A percentile compares a stretch with the other conserved stretches of the same genome.
Evolutionary conservation across 2,888 invertebrate species (phyloP).

Genomic region (Lomographa bimaculata): DNA sequence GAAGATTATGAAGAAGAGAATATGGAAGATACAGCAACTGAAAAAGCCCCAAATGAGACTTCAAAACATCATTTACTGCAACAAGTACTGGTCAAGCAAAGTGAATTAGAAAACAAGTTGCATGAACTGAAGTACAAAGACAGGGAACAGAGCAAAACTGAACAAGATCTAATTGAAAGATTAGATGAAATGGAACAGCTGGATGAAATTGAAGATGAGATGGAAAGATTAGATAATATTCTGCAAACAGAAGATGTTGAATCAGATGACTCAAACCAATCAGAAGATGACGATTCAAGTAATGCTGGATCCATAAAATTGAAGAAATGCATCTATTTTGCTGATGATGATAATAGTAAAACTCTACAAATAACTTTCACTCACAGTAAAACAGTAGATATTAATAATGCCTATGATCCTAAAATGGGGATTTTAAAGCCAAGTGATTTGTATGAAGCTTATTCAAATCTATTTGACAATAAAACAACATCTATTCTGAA

Average conservation of each 20-base stretch:
- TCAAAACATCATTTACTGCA: constrained; percentile 56
- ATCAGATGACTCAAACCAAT: constrained; percentile 50
- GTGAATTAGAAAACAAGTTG: constrained; percentile 58
- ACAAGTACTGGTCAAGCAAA: constrained; percentile 62
- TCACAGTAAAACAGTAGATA: constrained; percentile 56
- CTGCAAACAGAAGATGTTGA: constrained; percentile 24
- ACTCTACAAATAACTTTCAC: constrained; percentile 63
- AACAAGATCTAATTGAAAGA: constrained; percentile 69
- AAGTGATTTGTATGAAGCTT: constrained; percentile 69
- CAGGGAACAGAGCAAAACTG: constrained; percentile 48
- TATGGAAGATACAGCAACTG: constrained; percentile 9
- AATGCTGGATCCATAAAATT: constrained; percentile 29
- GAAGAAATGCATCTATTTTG: constrained; percentile 65
- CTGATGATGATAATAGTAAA: constrained; percentile 63
- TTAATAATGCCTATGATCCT: constrained; percentile 46
- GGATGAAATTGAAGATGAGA: constrained; percentile 82
- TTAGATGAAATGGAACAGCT: constrained; percentile 82
- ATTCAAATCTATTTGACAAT: constrained; percentile 47
- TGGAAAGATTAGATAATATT: constrained; percentile 67
- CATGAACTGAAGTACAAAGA: constrained; percentile 55
- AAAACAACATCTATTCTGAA: constrained; percentile 67
- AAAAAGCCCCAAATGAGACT: constrained; percentile 21
- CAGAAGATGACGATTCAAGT: constrained; percentile 43
- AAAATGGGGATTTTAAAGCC: constrained; percentile 64
- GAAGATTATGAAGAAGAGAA: background rate